Evolutionary conservation across 2,888 invertebrate genomes (phyloP).

Genomic region (Stegana nigrithorax): DNA sequence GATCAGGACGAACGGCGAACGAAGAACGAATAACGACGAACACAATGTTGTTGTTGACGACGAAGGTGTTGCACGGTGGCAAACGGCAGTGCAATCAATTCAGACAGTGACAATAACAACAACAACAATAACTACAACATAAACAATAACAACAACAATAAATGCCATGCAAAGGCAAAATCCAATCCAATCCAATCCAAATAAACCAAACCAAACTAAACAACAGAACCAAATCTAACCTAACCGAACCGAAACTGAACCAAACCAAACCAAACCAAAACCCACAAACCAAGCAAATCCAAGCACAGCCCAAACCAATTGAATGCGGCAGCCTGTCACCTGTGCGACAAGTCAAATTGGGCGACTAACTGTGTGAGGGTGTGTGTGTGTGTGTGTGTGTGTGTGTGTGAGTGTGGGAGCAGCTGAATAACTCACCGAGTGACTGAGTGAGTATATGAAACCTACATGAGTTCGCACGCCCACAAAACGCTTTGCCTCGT

Average conservation of each 20-base stretch:
- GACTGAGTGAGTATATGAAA: not conserved
- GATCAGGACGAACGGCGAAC: not conserved
- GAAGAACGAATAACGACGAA: not conserved
- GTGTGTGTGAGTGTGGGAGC: not conserved
- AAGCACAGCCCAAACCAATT: not conserved
- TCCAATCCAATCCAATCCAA: too few species aligned
- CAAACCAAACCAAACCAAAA: not conserved
- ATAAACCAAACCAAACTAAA: too few species aligned
- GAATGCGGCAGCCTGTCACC: slow-evolving; percentile 36
- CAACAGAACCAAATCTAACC: not conserved
- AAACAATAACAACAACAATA: too few species aligned
- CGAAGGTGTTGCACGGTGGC: too few species aligned
- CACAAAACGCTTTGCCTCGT: not conserved
- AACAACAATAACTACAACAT: too few species aligned
- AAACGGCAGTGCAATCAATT: not conserved
- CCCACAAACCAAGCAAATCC: not conserved
- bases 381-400: not conserved
- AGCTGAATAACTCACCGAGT: not conserved
- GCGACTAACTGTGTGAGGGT: not conserved
- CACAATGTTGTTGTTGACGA: too few species aligned
- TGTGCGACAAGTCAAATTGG: slow-evolving; percentile 23
- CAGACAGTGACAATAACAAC: too few species aligned
- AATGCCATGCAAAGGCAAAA: too few species aligned
- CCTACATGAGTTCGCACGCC: not conserved
- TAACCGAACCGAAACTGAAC: not conserved